Conservation (phyloP, 2,797 vertebrate species). For the Ficedula albicollis region DNA sequence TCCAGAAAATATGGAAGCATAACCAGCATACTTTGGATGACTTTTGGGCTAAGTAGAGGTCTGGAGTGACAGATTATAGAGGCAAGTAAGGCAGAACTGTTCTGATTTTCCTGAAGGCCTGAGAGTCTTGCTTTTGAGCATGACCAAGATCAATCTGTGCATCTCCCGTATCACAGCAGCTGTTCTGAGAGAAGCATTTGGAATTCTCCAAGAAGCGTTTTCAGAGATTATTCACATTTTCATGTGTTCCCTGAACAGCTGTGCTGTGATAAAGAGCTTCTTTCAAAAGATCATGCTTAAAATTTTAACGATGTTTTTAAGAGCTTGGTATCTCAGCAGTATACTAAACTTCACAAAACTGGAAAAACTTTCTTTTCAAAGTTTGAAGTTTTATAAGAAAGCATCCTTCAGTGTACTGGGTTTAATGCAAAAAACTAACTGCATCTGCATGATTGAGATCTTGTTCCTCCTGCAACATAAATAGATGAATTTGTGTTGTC, state of each 20-base stretch:
- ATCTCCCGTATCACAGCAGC: background rate
- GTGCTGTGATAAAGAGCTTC: background rate
- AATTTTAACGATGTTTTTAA: background rate
- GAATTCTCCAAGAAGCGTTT: background rate
- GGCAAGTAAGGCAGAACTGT: background rate
- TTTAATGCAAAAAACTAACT: background rate
- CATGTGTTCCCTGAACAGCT: background rate
- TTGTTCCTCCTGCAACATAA: background rate
- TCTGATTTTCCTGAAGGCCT: background rate
- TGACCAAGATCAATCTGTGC: background rate
- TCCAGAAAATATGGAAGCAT: background rate
- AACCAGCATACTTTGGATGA: background rate
- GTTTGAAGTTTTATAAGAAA: background rate
- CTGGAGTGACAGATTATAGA: background rate
- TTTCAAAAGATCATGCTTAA: background rate
- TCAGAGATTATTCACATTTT: background rate
- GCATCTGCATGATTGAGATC: background rate
- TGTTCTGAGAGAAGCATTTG: background rate
- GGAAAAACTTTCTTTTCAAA: background rate
- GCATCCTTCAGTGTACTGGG: background rate
- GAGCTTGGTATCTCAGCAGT: background rate
- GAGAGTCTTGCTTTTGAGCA: background rate
- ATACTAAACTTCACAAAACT: background rate
- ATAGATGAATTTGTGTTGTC: background rate
- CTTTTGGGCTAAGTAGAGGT: background rate